Percentiles rank a stretch among this genome's conserved stretches.
Evolutionary conservation across 1,140 invertebrate species (phyloP).

Genomic region (Bicyclus anynana): DNA sequence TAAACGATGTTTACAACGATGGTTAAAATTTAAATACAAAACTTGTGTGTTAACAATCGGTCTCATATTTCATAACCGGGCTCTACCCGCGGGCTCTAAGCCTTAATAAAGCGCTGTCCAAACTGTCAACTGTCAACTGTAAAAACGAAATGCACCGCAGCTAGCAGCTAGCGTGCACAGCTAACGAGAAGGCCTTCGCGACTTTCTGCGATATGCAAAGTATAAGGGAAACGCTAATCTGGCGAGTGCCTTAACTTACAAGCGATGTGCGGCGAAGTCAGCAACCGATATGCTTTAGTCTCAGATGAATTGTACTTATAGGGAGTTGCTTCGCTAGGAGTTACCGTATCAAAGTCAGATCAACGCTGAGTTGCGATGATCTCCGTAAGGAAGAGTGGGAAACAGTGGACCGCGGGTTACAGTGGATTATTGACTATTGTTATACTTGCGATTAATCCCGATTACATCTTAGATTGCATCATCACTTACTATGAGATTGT

Average conservation of each 20-base stretch:
- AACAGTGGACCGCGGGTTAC: too few relatives aligned
- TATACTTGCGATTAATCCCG: too few relatives aligned
- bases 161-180: conserved; percentile 41
- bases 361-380: too few relatives aligned
- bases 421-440: too few relatives aligned
- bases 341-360: too few relatives aligned
- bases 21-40: conserved; percentile 2
- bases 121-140: conserved; percentile 33
- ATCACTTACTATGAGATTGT: too few relatives aligned
- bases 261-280: too few relatives aligned
- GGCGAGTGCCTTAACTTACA: conserved; percentile 15
- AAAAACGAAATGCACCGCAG: conserved; percentile 45
- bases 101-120: conserved; percentile 38
- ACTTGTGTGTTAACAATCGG: conserved; percentile 1
- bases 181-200: conserved; percentile 38
- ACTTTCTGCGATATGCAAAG: conserved; percentile 45
- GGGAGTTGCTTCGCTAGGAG: too few relatives aligned
- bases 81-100: conserved; percentile 27
- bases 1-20: not conserved
- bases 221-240: conserved; percentile 44
- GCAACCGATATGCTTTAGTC: too few relatives aligned
- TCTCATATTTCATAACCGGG: conserved; percentile 23
- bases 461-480: too few relatives aligned
- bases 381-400: too few relatives aligned
- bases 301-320: too few relatives aligned